Evolutionary conservation across 2,113 vertebrate genomes (phyloP).

Genomic region (Galbula dea): DNA sequence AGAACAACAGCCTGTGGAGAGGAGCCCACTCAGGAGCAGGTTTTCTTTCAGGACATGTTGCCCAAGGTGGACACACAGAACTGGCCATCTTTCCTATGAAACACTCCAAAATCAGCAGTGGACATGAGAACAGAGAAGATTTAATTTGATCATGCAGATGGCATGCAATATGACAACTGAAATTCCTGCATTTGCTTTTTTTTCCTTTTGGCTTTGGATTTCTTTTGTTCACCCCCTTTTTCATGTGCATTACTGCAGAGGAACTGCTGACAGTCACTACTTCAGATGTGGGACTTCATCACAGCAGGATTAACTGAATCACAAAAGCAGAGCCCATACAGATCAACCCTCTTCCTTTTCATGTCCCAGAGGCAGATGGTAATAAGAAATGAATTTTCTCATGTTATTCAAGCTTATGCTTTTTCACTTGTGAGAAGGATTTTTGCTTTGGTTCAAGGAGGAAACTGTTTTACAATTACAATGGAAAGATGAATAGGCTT

Average conservation of each 20-base stretch:
- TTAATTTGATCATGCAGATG: background rate
- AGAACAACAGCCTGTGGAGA: too few relatives aligned
- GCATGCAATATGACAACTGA: background rate
- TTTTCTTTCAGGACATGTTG: too few relatives aligned
- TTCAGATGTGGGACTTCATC: conserved; percentile 32
- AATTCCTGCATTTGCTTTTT: background rate
- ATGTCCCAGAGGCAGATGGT: conserved; percentile 51
- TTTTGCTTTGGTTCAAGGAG: background rate
- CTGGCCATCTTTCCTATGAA: background rate
- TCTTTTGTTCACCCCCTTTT: conserved; percentile 20
- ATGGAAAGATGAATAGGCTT: background rate
- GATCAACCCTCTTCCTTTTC: background rate
- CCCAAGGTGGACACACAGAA: too few relatives aligned
- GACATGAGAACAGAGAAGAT: background rate
- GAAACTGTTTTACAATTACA: background rate
- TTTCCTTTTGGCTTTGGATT: background rate
- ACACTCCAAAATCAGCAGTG: background rate
- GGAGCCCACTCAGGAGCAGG: too few relatives aligned
- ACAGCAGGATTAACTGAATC: conserved; percentile 30
- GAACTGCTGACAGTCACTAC: conserved; percentile 1
- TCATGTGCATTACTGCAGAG: background rate
- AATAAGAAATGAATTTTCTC: conserved; percentile 17
- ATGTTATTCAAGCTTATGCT: background rate
- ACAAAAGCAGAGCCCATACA: background rate
- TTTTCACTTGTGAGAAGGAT: background rate